Base-by-base conservation (phyloP, 1,140 invertebrate species). In the Ooceraea biroi region DNA sequence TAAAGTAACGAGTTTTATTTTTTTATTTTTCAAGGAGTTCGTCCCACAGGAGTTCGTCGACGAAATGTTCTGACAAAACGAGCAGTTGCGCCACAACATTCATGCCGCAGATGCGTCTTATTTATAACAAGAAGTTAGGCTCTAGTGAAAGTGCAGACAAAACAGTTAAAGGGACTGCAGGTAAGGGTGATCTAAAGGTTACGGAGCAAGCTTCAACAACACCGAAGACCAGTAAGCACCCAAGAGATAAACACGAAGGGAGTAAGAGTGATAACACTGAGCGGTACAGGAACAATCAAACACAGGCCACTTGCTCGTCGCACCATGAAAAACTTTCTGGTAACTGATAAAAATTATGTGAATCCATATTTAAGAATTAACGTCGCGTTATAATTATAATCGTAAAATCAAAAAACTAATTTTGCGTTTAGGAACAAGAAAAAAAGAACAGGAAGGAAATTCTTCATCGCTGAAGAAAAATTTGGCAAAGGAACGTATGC, bases 401-500 rank as follows among this genome's bases (percentile, higher is more conserved):
- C 50, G 17, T 60, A 22, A 8, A n/a, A 1, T n/a, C 12, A 17
- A 52, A 57, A 41, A 46, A 44, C 27, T 17, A 73, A 76, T 50
- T 63, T 30, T 46, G 11, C 30, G 12, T 76, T 50, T 76, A 65
- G 73, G 1, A 36, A 36, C 36, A 7, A 36, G 2, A 25, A 71
- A 36, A 50, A 58, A 0, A 82, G 52, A 3, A 10, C 4, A 0
- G 63, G 60, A 48, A 14, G 0, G 63, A 60, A 48, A 17, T 8
- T 1, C n/a, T 8, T 1, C n/a, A 36, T 50, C 22, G 3, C 2
- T 27, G 5, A 90, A 83, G n/a, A 91, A 84, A 80, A 91, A 89
- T 86, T 48, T 87, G 0, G 91, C 88, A n/a, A 86, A 82, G 25
- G 85, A 91, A 11, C 86, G 91, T 27, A 74, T 93, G 60, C 69